A percentile compares a stretch with the other conserved stretches of the same genome.
Evolutionary conservation across 2,888 invertebrate genomes (phyloP).

Genomic region (Folsomia candida): DNA sequence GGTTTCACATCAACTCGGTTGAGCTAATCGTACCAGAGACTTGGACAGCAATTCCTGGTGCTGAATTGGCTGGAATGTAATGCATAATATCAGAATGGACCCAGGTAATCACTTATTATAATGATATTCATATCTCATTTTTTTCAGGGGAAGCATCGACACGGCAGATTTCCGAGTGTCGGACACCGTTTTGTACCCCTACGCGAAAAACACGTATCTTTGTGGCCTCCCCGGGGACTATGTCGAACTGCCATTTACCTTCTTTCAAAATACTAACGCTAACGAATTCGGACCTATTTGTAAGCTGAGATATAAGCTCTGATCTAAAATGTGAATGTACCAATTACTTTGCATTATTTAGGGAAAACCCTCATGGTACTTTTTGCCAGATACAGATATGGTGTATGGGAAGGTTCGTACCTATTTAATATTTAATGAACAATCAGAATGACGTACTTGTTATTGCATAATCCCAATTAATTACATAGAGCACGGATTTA

Average conservation of each 20-base stretch:
- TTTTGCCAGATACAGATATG: constrained; percentile 38
- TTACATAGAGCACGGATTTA: constrained; percentile 9
- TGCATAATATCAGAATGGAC: not conserved
- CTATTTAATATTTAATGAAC: no score
- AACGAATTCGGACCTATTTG: constrained; percentile 5
- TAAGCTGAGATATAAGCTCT: not conserved
- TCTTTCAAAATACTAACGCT: constrained; percentile 17
- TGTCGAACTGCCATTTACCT: constrained; percentile 27
- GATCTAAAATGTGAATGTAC: constrained; percentile 17
- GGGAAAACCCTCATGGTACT: constrained; percentile 33
- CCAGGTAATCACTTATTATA: constrained; percentile 9
- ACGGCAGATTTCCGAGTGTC: constrained; percentile 39
- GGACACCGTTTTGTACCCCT: constrained; percentile 18
- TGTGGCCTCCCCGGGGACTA: constrained; percentile 32
- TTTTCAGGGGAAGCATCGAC: constrained; percentile 21
- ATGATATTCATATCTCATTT: no score
- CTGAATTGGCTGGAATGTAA: constrained; percentile 14
- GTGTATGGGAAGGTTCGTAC: constrained; percentile 37
- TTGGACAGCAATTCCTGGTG: constrained; percentile 25
- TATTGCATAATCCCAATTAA: no score
- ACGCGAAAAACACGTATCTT: constrained; percentile 34
- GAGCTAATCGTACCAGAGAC: constrained; percentile 34
- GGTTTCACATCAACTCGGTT: constrained; percentile 38
- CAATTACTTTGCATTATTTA: no score
- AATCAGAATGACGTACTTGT: no score